Evolutionary conservation across 2,888 invertebrate species (phyloP).

Genomic region (Hypomecis atomaria): DNA sequence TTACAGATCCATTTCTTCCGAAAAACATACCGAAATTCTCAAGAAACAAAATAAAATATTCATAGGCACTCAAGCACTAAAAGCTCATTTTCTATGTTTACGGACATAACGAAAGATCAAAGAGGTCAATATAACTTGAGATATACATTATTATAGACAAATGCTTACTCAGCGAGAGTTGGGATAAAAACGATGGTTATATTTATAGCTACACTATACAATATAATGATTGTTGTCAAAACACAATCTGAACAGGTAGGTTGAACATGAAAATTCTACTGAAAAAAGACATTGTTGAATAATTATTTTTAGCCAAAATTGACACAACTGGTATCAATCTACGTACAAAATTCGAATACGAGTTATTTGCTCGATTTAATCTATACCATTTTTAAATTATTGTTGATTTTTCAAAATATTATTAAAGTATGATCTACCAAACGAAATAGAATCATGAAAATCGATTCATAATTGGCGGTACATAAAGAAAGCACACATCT

Average conservation of each 20-base stretch:
- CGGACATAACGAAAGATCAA: slow-evolving; percentile 15
- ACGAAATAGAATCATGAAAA: too few relatives aligned
- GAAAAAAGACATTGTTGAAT: too few relatives aligned
- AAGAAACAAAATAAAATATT: slow-evolving; percentile 1
- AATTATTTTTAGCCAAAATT: too few relatives aligned
- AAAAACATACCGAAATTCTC: background rate
- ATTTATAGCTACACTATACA: slow-evolving; percentile 23
- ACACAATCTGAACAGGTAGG: slow-evolving; percentile 7
- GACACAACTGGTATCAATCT: too few relatives aligned
- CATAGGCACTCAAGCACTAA: slow-evolving; percentile 3
- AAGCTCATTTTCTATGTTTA: slow-evolving; percentile 3
- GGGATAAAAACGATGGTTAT: slow-evolving; percentile 25
- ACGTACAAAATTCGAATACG: too few relatives aligned
- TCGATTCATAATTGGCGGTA: too few relatives aligned
- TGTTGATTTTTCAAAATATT: too few relatives aligned
- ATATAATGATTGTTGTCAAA: slow-evolving; percentile 20
- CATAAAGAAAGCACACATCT: too few relatives aligned
- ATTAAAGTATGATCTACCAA: too few relatives aligned
- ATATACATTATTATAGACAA: slow-evolving; percentile 13
- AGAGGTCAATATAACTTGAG: slow-evolving; percentile 13
- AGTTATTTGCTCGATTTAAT: too few relatives aligned
- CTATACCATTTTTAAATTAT: too few relatives aligned
- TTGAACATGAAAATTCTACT: too few relatives aligned
- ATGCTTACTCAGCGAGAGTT: slow-evolving; percentile 21
- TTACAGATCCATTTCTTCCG: background rate